Evolutionary conservation across 2,113 vertebrate genomes (phyloP).

Genomic region (Calidris pugnax): DNA sequence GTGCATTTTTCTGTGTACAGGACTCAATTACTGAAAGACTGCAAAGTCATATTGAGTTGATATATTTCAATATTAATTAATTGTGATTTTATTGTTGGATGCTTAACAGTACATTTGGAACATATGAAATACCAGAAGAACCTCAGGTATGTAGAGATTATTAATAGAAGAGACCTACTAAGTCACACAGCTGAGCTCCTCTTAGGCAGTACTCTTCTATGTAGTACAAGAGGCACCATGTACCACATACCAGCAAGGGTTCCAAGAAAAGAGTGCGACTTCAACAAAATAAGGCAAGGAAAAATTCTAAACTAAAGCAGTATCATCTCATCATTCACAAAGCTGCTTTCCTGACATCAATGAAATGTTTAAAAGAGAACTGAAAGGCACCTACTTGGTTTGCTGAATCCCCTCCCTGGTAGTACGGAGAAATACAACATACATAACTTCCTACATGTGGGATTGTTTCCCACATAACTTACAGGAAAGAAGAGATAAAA

Average conservation of each 20-base stretch:
- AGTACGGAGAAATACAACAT: not conserved
- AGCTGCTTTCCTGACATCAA: not conserved
- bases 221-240: not conserved
- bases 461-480: not conserved
- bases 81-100: not conserved
- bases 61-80: constrained; percentile 16
- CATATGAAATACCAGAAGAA: not conserved
- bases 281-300: not conserved
- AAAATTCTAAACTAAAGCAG: not conserved
- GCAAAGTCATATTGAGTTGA: not conserved
- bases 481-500: not conserved
- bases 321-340: not conserved
- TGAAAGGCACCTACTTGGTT: not conserved
- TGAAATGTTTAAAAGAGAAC: not conserved
- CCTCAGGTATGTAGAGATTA: not conserved
- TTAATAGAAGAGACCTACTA: not conserved
- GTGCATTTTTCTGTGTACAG: not conserved
- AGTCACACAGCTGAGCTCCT: not conserved
- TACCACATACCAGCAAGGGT: not conserved
- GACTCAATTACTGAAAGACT: not conserved
- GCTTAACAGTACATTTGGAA: not conserved
- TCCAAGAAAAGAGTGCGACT: not conserved
- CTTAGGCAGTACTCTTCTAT: not conserved
- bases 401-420: not conserved
- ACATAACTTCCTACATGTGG: not conserved